Percentiles rank a stretch among this genome's conserved stretches.
phyloP scores from a whole-genome alignment of 2,113 vertebrate species.

The Melanostigma gelatinosum region DNA sequence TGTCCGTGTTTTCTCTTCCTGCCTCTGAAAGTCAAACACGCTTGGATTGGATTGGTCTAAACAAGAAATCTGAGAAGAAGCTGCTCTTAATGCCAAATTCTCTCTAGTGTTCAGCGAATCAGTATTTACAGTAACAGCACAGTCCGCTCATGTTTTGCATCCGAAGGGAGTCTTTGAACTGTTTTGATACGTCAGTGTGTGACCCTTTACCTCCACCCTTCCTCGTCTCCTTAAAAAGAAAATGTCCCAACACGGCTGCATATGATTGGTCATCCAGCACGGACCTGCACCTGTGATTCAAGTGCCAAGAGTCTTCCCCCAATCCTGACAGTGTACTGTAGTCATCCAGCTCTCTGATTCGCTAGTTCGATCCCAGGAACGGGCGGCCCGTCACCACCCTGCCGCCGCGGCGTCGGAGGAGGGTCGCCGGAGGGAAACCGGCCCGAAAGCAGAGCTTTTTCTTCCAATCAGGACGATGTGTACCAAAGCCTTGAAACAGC shows the following conservation, averaged over 20 bases:
- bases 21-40: background rate
- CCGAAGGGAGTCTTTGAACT: constrained; percentile 16
- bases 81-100: constrained; percentile 46
- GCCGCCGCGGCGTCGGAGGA: background rate
- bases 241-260: constrained; percentile 57
- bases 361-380: constrained; percentile 47
- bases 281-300: constrained; percentile 77
- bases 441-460: constrained; percentile 64
- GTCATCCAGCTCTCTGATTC: constrained; percentile 54
- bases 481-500: constrained; percentile 84
- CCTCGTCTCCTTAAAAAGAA: constrained; percentile 8
- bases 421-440: background rate
- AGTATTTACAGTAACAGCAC: constrained; percentile 57
- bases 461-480: constrained; percentile 80
- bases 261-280: constrained; percentile 64
- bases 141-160: constrained; percentile 40
- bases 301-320: constrained; percentile 82
- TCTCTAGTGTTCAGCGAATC: constrained; percentile 39
- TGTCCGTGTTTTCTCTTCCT: constrained; percentile 14
- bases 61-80: constrained; percentile 10
- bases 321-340: constrained; percentile 75
- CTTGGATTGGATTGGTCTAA: background rate
- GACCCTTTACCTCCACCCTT: constrained; percentile 20
- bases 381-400: background rate
- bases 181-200: constrained; percentile 52